Evolutionary conservation across 2,113 vertebrate species (phyloP).

Genomic region (Bubalus kerabau): DNA sequence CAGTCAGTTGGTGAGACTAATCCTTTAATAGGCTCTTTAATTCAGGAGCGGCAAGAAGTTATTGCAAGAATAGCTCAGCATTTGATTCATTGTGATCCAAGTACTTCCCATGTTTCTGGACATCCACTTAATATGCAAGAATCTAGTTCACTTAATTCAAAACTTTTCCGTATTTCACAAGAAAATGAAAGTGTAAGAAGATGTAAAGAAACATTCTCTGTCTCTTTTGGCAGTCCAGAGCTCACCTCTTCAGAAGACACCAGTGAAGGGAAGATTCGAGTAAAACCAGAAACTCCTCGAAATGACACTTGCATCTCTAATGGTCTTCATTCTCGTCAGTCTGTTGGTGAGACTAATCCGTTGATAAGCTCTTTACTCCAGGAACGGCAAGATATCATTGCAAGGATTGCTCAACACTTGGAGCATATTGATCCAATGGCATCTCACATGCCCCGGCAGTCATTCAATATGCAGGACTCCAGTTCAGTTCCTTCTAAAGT

Average conservation of each 20-base stretch:
- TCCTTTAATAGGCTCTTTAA: slow-evolving; percentile 93
- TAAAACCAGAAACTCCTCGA: slow-evolving; percentile 54
- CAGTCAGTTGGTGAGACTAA: slow-evolving; percentile 86
- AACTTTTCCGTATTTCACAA: slow-evolving; percentile 81
- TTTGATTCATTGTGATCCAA: slow-evolving; percentile 94
- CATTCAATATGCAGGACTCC: slow-evolving; percentile 80
- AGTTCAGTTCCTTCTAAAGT: slow-evolving; percentile 82
- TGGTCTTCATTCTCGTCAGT: slow-evolving; percentile 73
- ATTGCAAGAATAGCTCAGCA: slow-evolving; percentile 98
- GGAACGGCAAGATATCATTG: slow-evolving; percentile 96
- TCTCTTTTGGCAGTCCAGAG: slow-evolving; percentile 49
- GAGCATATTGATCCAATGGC: slow-evolving; percentile 92
- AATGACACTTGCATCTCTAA: slow-evolving; percentile 67
- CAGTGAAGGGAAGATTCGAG: slow-evolving; percentile 71
- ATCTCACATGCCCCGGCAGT: slow-evolving; percentile 81
- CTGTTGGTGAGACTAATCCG: slow-evolving; percentile 86
- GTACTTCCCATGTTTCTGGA: slow-evolving; percentile 85
- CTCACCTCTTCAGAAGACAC: slow-evolving; percentile 75
- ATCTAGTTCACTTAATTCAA: slow-evolving; percentile 75
- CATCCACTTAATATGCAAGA: slow-evolving; percentile 82
- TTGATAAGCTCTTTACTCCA: slow-evolving; percentile 94
- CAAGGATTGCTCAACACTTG: slow-evolving; percentile 94
- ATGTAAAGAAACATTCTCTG: slow-evolving; percentile 83
- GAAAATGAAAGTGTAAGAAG: slow-evolving; percentile 85
- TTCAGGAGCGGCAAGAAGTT: slow-evolving; percentile 96